Conservation (phyloP, 2,113 vertebrate genomes). For the Carollia perspicillata region DNA sequence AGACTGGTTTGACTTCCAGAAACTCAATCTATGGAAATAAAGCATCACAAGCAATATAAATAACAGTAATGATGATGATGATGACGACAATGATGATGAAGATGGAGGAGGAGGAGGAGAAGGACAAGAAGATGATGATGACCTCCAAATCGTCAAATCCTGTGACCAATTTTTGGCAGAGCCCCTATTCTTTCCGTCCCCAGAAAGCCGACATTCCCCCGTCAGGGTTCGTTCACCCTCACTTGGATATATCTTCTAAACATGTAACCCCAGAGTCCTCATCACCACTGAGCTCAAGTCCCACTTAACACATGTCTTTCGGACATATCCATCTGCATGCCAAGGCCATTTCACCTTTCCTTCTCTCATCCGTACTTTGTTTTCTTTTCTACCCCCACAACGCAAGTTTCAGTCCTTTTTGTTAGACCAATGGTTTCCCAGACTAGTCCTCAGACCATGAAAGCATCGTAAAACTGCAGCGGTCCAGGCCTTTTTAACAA, state of each 20-base stretch:
- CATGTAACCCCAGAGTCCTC: not conserved
- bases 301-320: not conserved
- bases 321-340: not conserved
- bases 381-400: not conserved
- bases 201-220: not conserved
- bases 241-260: not conserved
- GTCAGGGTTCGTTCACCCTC: not conserved
- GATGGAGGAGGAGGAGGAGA: too few species aligned
- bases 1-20: not conserved
- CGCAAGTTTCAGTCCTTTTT: not conserved
- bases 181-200: not conserved
- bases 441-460: not conserved
- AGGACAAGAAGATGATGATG: fast-evolving
- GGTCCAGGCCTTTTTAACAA: not conserved
- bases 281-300: not conserved
- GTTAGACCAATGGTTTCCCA: not conserved
- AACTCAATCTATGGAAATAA: conserved; percentile 9
- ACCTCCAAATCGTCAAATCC: not conserved
- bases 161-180: not conserved
- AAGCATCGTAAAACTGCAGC: not conserved
- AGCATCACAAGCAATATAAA: not conserved
- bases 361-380: not conserved
- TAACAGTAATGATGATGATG: not conserved
- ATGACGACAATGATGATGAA: not conserved
- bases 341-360: not conserved